Percentiles rank a stretch among this genome's conserved stretches.
These are phyloP conservation scores for Myiozetetes cayanensis DNA, from an alignment of 2,113 vertebrate genomes.

Conservation along the genomic window DNA sequence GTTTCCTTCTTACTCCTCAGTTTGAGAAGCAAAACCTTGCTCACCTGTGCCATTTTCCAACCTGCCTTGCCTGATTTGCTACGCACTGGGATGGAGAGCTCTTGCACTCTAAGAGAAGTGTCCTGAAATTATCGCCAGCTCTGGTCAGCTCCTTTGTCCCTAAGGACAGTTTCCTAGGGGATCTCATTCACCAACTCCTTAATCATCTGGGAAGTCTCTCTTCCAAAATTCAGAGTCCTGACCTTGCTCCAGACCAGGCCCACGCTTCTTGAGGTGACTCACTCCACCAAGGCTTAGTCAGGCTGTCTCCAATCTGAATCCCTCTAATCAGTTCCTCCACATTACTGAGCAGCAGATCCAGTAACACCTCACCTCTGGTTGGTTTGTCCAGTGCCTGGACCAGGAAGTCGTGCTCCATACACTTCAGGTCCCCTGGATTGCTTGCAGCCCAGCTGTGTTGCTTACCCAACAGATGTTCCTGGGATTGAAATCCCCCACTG, in stretches of 20 bases:
- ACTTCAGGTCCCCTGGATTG: not conserved
- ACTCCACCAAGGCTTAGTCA: not conserved
- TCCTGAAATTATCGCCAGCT: not conserved
- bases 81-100: not conserved
- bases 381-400: not conserved
- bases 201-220: not conserved
- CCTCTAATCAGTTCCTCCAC: not conserved
- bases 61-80: not conserved
- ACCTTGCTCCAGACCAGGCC: not conserved
- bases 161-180: not conserved
- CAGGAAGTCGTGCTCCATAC: not conserved
- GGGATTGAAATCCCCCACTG: not conserved
- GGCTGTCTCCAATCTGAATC: not conserved
- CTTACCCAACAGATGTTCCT: not conserved
- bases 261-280: not conserved
- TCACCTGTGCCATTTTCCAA: not conserved
- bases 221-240: not conserved
- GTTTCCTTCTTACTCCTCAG: not conserved
- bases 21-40: not conserved
- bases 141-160: not conserved
- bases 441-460: not conserved
- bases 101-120: not conserved
- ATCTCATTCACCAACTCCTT: not conserved
- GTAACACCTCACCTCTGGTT: not conserved
- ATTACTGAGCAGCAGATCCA: not conserved